These are phyloP conservation scores for Morone saxatilis DNA, from an alignment of 2,113 vertebrate species.

Conservation along the genomic window DNA sequence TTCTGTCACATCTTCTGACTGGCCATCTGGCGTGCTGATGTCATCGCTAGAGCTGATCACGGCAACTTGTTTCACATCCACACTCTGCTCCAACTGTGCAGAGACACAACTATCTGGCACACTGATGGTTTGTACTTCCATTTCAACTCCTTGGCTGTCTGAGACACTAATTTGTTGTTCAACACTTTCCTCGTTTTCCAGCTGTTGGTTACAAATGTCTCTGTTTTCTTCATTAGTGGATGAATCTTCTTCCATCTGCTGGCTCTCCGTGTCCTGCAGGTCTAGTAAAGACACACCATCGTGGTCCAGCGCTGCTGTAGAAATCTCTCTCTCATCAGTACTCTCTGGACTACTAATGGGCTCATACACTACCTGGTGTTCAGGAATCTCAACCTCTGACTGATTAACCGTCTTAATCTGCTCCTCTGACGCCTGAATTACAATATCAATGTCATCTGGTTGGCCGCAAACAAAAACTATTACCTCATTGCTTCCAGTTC, in stretches of 20 bases:
- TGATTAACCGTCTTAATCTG: constrained; percentile 44
- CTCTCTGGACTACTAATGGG: constrained; percentile 81
- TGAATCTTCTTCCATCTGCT: constrained; percentile 15
- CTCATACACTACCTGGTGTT: constrained; percentile 76
- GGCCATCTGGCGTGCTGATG: constrained; percentile 44
- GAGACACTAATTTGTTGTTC: constrained; percentile 30
- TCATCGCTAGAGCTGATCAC: constrained; percentile 57
- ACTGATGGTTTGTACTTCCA: constrained; percentile 28
- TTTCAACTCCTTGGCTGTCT: constrained; percentile 40
- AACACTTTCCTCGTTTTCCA: constrained; percentile 16
- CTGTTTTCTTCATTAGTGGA: constrained; percentile 31
- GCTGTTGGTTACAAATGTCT: not conserved
- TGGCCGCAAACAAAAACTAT: constrained; percentile 60
- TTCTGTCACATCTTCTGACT: constrained; percentile 20
- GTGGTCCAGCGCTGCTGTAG: constrained; percentile 37
- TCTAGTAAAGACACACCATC: constrained; percentile 51
- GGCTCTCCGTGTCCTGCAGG: constrained; percentile 33
- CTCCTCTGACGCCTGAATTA: constrained; percentile 55
- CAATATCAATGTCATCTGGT: constrained; percentile 28
- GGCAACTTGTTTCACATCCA: constrained; percentile 52
- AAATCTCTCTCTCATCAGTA: constrained; percentile 51
- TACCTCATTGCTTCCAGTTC: constrained; percentile 43
- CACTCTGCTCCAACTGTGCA: constrained; percentile 48
- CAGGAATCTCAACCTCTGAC: constrained; percentile 36
- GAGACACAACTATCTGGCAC: constrained; percentile 24